These are phyloP conservation scores for Penaeus chinensis DNA, from an alignment of 1,140 invertebrate species.

Conservation along the genomic window DNA sequence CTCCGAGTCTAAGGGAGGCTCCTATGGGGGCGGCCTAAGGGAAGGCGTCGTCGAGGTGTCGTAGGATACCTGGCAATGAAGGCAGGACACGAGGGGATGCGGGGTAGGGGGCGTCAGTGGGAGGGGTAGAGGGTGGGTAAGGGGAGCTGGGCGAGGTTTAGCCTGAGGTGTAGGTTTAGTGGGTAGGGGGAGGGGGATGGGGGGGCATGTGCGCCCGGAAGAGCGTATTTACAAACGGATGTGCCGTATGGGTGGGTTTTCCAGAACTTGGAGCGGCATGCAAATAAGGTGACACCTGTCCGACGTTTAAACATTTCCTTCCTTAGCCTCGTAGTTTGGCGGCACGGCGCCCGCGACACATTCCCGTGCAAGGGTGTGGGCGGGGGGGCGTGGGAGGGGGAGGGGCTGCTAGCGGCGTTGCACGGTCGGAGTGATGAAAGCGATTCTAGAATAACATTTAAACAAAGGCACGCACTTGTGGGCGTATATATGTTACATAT, in stretches of 20 bases:
- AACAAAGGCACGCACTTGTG: no score
- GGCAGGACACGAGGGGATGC: background rate
- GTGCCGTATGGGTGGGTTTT: slow-evolving; percentile 46
- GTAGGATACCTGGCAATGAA: background rate
- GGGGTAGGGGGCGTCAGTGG: background rate
- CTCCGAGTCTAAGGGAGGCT: background rate
- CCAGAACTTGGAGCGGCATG: slow-evolving; percentile 35
- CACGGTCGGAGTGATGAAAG: no score
- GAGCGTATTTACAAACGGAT: slow-evolving; percentile 34
- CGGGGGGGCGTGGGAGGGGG: no score
- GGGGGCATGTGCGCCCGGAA: slow-evolving; percentile 20
- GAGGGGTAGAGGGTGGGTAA: background rate
- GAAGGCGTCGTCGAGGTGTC: background rate
- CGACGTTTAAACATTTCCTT: slow-evolving; percentile 26
- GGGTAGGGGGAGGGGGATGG: no score
- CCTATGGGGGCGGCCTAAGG: background rate
- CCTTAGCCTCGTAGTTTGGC: background rate
- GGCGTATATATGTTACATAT: no score
- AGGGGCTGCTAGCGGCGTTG: no score
- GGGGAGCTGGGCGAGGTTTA: background rate
- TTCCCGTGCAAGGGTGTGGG: no score
- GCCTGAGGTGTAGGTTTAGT: no score
- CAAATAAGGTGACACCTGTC: slow-evolving; percentile 41
- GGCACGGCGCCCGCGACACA: no score
- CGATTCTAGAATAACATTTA: no score